Evolutionary conservation across 2,797 vertebrate genomes (phyloP).

Genomic region (Uromys caudimaculatus): DNA sequence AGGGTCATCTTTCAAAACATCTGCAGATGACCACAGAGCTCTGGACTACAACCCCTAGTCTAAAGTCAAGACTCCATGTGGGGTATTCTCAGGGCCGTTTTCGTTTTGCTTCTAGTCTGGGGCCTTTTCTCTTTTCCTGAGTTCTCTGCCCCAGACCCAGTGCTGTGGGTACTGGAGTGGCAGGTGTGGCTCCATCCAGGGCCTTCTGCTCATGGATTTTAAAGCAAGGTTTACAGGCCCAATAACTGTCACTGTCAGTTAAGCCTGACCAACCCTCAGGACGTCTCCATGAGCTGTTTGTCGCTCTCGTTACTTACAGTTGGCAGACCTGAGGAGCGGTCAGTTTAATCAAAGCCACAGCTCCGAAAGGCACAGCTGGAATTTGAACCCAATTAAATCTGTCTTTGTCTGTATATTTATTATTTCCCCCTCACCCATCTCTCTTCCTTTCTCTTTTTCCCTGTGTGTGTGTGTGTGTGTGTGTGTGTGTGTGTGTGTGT

Average conservation of each 20-base stretch:
- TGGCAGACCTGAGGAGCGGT: not conserved
- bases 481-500: too few relatives aligned
- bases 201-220: not conserved
- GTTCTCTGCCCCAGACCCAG: not conserved
- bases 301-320: not conserved
- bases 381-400: not conserved
- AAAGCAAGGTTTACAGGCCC: not conserved
- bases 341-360: not conserved
- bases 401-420: not conserved
- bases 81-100: fast-evolving
- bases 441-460: not conserved
- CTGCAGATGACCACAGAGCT: not conserved
- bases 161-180: not conserved
- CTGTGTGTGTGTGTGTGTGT: too few relatives aligned
- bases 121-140: not conserved
- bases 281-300: too few relatives aligned
- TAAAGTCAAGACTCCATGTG: not conserved
- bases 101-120: not conserved
- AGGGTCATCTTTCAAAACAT: not conserved
- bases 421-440: too few relatives aligned
- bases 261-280: not conserved
- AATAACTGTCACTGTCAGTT: not conserved
- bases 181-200: not conserved
- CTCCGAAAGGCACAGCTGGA: not conserved
- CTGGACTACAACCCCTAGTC: not conserved